phyloP scores from a whole-genome alignment of 1,140 invertebrate genomes.

The Muscidifurax raptorellus region DNA sequence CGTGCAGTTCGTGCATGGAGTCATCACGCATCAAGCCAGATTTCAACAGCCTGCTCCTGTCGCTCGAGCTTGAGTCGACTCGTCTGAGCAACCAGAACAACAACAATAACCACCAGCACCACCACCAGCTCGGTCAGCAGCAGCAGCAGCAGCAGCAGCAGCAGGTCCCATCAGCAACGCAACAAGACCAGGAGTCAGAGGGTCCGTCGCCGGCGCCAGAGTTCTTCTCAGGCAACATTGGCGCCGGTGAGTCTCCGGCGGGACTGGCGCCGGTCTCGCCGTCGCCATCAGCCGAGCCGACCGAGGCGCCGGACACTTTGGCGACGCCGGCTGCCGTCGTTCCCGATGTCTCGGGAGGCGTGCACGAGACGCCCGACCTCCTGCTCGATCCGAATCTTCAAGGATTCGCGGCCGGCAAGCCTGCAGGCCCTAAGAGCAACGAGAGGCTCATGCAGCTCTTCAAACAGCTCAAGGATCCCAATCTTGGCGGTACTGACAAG shows the following conservation, averaged over 20 bases:
- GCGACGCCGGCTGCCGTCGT: neutral
- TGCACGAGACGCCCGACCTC: conserved; percentile 70
- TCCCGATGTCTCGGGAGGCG: neutral
- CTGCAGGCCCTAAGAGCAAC: conserved; percentile 65
- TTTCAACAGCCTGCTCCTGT: conserved; percentile 69
- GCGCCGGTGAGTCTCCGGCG: conserved; percentile 6
- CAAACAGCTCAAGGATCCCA: conserved; percentile 67
- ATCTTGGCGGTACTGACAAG: neutral
- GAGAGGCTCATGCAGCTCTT: conserved; percentile 69
- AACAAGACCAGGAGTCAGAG: neutral
- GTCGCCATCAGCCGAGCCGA: neutral
- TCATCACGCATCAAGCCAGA: conserved; percentile 72
- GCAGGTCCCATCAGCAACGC: neutral
- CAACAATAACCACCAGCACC: conserved; percentile 6
- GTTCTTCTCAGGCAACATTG: neutral
- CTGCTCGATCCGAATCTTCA: conserved; percentile 70
- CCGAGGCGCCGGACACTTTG: neutral
- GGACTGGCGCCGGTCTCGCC: neutral
- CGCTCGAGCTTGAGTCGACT: conserved; percentile 54
- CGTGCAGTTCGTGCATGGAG: conserved; percentile 78
- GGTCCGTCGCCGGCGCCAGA: conserved; percentile 4
- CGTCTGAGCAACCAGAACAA: conserved; percentile 25
- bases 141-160: neutral
- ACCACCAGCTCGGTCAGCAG: neutral
- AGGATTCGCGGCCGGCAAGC: conserved; percentile 64